Evolutionary conservation across 2,888 invertebrate species (phyloP).

Genomic region (Platerodrilus igneus): DNA sequence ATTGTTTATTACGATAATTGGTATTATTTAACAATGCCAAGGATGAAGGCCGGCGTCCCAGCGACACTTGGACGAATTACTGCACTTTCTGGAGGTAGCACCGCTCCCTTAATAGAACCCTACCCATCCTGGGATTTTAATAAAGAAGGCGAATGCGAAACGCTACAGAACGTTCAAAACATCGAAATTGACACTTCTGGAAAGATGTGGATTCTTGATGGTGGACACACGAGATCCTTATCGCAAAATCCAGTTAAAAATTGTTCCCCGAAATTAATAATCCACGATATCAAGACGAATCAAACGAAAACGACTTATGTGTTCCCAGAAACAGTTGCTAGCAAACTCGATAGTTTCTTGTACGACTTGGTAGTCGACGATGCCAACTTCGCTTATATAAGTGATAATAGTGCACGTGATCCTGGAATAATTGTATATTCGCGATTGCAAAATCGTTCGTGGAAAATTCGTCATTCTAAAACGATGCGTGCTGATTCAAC

Average conservation of each 20-base stretch:
- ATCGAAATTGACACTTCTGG: conserved; percentile 68
- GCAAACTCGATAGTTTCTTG: conserved; percentile 56
- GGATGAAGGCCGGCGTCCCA: conserved; percentile 67
- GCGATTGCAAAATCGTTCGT: conserved; percentile 58
- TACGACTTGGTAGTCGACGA: conserved; percentile 73
- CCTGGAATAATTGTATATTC: conserved; percentile 69
- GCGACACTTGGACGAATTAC: conserved; percentile 62
- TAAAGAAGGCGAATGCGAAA: conserved; percentile 59
- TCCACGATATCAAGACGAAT: conserved; percentile 61
- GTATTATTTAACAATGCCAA: conserved; percentile 64
- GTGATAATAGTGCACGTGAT: conserved; percentile 63
- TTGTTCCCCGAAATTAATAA: conserved; percentile 65
- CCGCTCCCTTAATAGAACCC: conserved; percentile 59
- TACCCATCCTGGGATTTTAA: conserved; percentile 72
- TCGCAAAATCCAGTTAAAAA: conserved; percentile 50
- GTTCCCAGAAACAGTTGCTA: conserved; percentile 59
- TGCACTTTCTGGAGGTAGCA: conserved; percentile 46
- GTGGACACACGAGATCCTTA: conserved; percentile 62
- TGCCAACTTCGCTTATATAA: conserved; percentile 68
- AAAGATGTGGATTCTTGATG: conserved; percentile 65
- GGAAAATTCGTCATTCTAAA: conserved; percentile 63
- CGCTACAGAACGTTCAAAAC: conserved; percentile 70
- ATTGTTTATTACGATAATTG: conserved; percentile 63
- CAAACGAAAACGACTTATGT: conserved; percentile 54
- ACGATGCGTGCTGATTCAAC: conserved; percentile 61